phyloP scores from a whole-genome alignment of 1,140 invertebrate species.

The Brachionus asplanchnoidis region DNA sequence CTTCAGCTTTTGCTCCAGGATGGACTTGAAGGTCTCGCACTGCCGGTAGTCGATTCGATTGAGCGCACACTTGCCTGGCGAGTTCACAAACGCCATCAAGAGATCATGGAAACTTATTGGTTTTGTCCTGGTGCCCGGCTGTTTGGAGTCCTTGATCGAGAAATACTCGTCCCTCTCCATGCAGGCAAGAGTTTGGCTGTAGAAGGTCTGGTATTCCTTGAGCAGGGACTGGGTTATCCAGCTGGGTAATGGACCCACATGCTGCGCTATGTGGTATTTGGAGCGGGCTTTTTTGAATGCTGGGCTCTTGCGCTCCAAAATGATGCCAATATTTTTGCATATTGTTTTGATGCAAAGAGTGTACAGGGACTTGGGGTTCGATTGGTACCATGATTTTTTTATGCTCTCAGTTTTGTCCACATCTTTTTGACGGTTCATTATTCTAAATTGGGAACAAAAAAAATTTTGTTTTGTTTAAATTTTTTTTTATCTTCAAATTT shows the following conservation, averaged over 20 bases:
- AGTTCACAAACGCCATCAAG: conserved; percentile 5
- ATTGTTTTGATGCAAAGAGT: not conserved
- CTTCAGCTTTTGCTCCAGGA: not conserved
- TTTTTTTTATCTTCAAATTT: not conserved
- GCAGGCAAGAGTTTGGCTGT: not conserved
- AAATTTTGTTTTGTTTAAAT: not conserved
- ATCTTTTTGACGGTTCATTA: conserved; percentile 9
- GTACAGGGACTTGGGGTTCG: not conserved
- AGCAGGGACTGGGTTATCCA: not conserved
- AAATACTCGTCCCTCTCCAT: conserved; percentile 22
- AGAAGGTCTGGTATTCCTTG: not conserved
- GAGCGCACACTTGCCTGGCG: not conserved
- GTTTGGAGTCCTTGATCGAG: not conserved
- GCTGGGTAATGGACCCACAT: not conserved
- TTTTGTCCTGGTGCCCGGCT: not conserved
- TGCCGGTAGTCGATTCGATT: conserved; percentile 21
- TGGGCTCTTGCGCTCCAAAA: not conserved
- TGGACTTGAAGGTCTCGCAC: not conserved
- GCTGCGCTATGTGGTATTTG: not conserved
- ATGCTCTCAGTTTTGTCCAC: not conserved
- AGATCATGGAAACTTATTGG: conserved; percentile 22
- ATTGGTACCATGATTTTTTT: not conserved
- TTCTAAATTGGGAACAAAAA: not conserved
- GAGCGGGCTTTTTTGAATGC: not conserved
- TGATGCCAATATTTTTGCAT: not conserved